A percentile compares a stretch with the other conserved stretches of the same genome.
These are phyloP conservation scores for Serranus cabrilla DNA, from an alignment of 2,797 vertebrate species.

Conservation along the genomic window DNA sequence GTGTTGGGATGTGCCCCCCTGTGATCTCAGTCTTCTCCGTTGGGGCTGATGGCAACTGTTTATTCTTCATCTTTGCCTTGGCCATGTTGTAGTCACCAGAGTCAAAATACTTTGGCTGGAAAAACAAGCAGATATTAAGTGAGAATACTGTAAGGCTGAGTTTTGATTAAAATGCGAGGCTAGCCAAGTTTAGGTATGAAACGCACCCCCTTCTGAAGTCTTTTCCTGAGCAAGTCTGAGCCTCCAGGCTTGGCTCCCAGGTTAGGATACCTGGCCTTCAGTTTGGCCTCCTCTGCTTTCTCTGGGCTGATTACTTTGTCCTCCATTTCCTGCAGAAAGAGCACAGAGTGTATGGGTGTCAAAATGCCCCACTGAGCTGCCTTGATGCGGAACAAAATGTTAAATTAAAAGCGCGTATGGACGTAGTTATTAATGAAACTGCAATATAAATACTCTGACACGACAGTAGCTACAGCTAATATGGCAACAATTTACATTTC, in stretches of 20 bases:
- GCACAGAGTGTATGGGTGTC: background rate
- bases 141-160: background rate
- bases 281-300: conserved; percentile 96
- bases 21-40: conserved; percentile 96
- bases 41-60: conserved; percentile 92
- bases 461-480: background rate
- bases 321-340: conserved; percentile 92
- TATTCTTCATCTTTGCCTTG: conserved; percentile 99
- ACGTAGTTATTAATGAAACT: background rate
- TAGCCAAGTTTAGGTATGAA: background rate
- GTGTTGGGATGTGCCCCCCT: conserved; percentile 98
- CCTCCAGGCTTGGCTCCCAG: conserved; percentile 95
- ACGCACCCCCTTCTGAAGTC: conserved; percentile 96
- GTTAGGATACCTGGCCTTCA: conserved; percentile 96
- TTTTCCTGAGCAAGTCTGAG: conserved; percentile 96
- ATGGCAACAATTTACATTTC: background rate
- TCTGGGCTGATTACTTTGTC: conserved; percentile 97
- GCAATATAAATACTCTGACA: background rate
- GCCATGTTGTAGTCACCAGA: conserved; percentile 99
- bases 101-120: conserved; percentile 98
- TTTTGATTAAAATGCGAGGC: background rate
- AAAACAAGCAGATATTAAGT: conserved; percentile 23
- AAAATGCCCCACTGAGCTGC: background rate
- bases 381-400: background rate
- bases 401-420: background rate